Evolutionary conservation across 2,888 invertebrate genomes (phyloP).

Genomic region (Petrolisthes cinctipes): DNA sequence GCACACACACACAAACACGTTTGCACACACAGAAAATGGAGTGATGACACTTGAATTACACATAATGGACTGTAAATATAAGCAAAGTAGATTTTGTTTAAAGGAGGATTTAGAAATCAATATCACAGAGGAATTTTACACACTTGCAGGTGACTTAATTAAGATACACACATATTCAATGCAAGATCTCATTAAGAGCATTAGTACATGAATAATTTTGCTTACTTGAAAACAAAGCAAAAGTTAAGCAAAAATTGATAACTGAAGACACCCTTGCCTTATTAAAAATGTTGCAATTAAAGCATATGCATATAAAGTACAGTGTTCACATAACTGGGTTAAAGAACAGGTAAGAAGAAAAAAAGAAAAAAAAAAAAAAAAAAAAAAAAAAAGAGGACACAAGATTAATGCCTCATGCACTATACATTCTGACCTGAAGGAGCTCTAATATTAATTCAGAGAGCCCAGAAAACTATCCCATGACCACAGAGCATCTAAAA

Average conservation of each 20-base stretch:
- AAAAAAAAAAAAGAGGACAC: background rate
- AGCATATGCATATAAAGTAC: background rate
- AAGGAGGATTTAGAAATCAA: slow-evolving; percentile 21
- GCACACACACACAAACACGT: slow-evolving; percentile 1
- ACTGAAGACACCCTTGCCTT: too few species aligned
- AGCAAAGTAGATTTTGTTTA: slow-evolving; percentile 24
- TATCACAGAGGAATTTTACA: slow-evolving; percentile 22
- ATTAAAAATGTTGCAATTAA: background rate
- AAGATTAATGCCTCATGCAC: background rate
- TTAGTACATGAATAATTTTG: too few species aligned
- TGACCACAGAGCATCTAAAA: too few species aligned
- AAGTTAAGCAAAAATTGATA: too few species aligned
- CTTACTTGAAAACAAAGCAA: too few species aligned
- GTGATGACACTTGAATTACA: background rate
- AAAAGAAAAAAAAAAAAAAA: background rate
- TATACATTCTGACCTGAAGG: background rate
- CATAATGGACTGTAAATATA: slow-evolving; percentile 2
- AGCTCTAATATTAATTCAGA: background rate
- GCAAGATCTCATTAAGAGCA: too few species aligned
- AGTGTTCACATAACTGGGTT: background rate
- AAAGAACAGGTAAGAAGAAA: background rate
- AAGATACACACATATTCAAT: too few species aligned
- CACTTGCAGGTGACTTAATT: background rate
- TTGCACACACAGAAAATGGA: slow-evolving; percentile 18
- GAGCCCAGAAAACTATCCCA: background rate